Evolutionary conservation across 35 echinoderm and acorn worm genomes (phyloP).

Genomic region (Apostichopus californicus): DNA sequence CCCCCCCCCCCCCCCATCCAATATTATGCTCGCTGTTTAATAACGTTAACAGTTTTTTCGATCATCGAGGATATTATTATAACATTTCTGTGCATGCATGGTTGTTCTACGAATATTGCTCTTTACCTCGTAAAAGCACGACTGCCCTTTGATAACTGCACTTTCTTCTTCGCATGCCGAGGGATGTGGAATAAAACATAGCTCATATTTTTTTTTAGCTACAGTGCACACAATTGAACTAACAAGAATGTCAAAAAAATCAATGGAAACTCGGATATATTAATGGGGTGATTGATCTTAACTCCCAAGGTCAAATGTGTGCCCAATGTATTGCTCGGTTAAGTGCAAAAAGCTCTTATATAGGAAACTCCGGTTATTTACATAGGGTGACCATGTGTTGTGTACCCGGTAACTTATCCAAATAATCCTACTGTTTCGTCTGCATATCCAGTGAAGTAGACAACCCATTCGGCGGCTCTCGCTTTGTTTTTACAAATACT

Average conservation of each 20-base stretch:
- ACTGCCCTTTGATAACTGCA: background rate
- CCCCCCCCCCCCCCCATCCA: too few relatives aligned
- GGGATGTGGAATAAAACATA: background rate
- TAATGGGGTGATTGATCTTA: slow-evolving; percentile 17
- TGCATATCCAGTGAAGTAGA: background rate
- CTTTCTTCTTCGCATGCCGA: background rate
- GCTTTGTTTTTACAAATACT: slow-evolving; percentile 31
- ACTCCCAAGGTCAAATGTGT: slow-evolving; percentile 36
- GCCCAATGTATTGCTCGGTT: slow-evolving; percentile 11
- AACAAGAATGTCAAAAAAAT: background rate
- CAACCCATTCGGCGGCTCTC: background rate
- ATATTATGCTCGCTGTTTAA: background rate
- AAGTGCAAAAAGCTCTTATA: background rate
- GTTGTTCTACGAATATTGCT: background rate
- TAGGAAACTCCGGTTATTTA: slow-evolving; percentile 28
- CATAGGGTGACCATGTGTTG: slow-evolving; percentile 40
- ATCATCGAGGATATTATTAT: background rate
- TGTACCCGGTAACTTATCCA: slow-evolving; percentile 25
- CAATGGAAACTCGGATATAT: background rate
- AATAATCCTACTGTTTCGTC: slow-evolving; percentile 18
- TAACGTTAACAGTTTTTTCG: background rate
- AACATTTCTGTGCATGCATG: background rate
- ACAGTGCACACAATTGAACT: background rate
- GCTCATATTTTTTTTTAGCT: too few relatives aligned
- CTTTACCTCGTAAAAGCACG: background rate